phyloP scores from a whole-genome alignment of 2,113 vertebrate genomes.

The Ictalurus furcatus region DNA sequence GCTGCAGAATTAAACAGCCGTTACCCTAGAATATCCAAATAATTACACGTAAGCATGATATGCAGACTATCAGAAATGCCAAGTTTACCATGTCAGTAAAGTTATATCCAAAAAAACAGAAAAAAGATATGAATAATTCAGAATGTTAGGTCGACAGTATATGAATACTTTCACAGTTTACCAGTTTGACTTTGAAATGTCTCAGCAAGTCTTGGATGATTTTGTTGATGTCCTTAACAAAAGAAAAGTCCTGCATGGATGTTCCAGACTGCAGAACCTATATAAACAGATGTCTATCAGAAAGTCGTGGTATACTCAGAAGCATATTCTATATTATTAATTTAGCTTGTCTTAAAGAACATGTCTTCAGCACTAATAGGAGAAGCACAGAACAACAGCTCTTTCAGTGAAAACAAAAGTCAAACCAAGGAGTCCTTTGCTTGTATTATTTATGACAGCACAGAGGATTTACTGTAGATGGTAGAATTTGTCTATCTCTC shows the following conservation, averaged over 20 bases:
- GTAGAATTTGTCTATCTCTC: slow-evolving; percentile 27
- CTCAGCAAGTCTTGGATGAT: neutral
- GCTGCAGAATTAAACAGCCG: slow-evolving; percentile 30
- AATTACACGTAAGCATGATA: neutral
- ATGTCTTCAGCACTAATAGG: neutral
- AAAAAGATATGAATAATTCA: neutral
- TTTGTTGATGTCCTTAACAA: slow-evolving; percentile 50
- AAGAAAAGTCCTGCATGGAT: slow-evolving; percentile 63
- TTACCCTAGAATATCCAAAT: neutral
- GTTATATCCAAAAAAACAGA: neutral
- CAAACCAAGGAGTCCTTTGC: slow-evolving; percentile 63
- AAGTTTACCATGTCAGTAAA: neutral
- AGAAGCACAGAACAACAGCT: slow-evolving; percentile 35
- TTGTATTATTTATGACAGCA: slow-evolving; percentile 68
- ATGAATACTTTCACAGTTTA: neutral
- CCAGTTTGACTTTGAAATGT: neutral
- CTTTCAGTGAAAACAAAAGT: slow-evolving; percentile 59
- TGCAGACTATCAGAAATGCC: neutral
- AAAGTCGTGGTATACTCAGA: slow-evolving; percentile 10
- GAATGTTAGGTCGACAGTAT: neutral
- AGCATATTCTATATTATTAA: slow-evolving; percentile 25
- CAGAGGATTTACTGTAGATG: slow-evolving; percentile 49
- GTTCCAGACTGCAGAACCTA: slow-evolving; percentile 61
- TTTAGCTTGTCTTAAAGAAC: slow-evolving; percentile 15
- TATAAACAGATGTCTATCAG: slow-evolving; percentile 43